Evolutionary conservation across 2,888 invertebrate genomes (phyloP).

Genomic region (Tortricodes alternella): DNA sequence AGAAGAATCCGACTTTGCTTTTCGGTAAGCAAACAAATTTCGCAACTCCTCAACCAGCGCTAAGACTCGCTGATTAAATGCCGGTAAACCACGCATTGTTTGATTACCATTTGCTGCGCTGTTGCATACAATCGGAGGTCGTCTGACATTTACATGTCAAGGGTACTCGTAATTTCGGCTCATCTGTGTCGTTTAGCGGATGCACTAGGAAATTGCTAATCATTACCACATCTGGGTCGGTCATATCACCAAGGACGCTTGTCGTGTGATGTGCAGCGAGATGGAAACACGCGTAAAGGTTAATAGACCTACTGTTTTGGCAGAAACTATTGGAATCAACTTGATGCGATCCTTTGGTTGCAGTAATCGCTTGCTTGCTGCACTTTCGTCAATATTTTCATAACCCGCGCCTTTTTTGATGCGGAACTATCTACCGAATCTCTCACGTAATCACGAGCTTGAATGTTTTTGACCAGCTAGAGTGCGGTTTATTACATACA

Average conservation of each 20-base stretch:
- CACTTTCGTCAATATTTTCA: too few relatives aligned
- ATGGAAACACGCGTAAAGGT: too few relatives aligned
- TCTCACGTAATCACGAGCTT: too few relatives aligned
- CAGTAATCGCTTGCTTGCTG: too few relatives aligned
- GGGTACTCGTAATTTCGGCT: conserved; percentile 7
- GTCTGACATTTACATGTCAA: conserved; percentile 16
- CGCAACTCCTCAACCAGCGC: not conserved
- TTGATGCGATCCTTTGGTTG: too few relatives aligned
- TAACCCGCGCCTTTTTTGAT: too few relatives aligned
- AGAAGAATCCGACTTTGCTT: not conserved
- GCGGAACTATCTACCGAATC: too few relatives aligned
- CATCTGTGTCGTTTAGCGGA: conserved; percentile 9
- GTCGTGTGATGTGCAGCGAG: not conserved
- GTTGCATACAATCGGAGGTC: not conserved
- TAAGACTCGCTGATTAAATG: not conserved
- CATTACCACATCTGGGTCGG: conserved; percentile 1
- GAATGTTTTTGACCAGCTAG: too few relatives aligned
- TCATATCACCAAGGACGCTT: conserved; percentile 10
- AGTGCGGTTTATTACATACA: too few relatives aligned
- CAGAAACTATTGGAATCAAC: too few relatives aligned
- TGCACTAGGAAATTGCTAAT: conserved; percentile 12
- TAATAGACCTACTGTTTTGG: too few relatives aligned
- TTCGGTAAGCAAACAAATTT: not conserved
- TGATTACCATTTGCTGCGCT: not conserved
- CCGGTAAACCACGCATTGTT: conserved; percentile 8